These are phyloP conservation scores for Sylvietta virens DNA, from an alignment of 2,113 vertebrate genomes.

Conservation along the genomic window DNA sequence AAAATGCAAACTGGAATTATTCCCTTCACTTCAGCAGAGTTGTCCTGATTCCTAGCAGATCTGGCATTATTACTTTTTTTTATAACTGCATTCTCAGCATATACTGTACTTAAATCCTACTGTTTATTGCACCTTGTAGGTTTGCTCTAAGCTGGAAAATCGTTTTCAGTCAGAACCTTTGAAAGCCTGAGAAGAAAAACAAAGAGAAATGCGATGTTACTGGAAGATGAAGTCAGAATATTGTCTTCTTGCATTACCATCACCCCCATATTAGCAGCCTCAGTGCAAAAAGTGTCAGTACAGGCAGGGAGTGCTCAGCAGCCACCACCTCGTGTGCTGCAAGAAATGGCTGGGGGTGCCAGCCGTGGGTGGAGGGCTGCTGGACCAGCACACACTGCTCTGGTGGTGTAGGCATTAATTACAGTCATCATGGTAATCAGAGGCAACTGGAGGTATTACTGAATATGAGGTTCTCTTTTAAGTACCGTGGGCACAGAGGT, in stretches of 20 bases:
- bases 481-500: neutral
- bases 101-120: neutral
- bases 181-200: neutral
- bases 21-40: neutral
- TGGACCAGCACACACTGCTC: neutral
- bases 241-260: neutral
- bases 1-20: neutral
- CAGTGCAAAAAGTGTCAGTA: neutral
- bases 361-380: neutral
- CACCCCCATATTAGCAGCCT: neutral
- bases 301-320: neutral
- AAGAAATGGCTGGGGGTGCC: neutral
- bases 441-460: neutral
- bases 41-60: neutral
- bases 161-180: neutral
- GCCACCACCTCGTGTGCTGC: fast-evolving
- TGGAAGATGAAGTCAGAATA: neutral
- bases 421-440: neutral
- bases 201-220: neutral
- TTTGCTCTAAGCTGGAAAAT: neutral
- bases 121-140: neutral
- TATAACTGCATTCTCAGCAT: neutral
- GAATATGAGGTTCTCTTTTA: neutral
- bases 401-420: neutral
- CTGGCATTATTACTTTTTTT: neutral